Evolutionary conservation across 53 echinoderm and acorn worm species (phyloP), one percentile per base, ranked within the genome.

Genomic region (Patiria pectinifera): DNA sequence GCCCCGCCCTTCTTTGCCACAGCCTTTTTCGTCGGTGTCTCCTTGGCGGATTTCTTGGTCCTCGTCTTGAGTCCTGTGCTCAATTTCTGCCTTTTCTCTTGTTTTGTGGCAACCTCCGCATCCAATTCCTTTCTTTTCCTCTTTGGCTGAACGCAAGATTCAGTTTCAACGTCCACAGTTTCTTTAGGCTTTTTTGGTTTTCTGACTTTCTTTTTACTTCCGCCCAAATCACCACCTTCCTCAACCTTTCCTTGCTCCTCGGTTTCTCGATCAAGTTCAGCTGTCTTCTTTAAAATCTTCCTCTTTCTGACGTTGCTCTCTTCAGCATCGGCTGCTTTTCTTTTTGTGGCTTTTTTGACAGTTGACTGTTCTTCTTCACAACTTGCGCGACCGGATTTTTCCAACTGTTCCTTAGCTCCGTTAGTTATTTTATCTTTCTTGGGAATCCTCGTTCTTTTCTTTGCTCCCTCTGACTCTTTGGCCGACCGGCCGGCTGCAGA

Each of bases 141-240:
- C 86, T 43, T 23, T 78, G 15, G 4, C 35, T 3, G 61, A 15
- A 23, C 22, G 11, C 25, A 4, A 45, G 78, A 23, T 59, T 91
- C 86, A 60, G 81, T 91, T 91, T 91, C 76, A 70, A 12, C 26
- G 2, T 69, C 72, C 80, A 21, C 49, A 45, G 21, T 62, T 7
- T 70, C 69, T 13, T 21, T 87, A 48, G 19, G 59, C 49, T 15
- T 46, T 25, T 76, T 49, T 63, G 66, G 80, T 48, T 48, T n/a
- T 69, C 69, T 81, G 21, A 80, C 53, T 82, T 78, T 69, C 59
- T 91, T 49, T 13, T 78, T 80, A 35, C 43, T 78, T 15, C 78
- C 78, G 10, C 6, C 78, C 44, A 35, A 78, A 14, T 78, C 21
- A 43, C 76, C 84, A 18, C 3, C 11, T 77, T 21, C 47, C 43